These are phyloP conservation scores for Luffia ferchaultella DNA, from an alignment of 2,888 invertebrate species.

Conservation along the genomic window DNA sequence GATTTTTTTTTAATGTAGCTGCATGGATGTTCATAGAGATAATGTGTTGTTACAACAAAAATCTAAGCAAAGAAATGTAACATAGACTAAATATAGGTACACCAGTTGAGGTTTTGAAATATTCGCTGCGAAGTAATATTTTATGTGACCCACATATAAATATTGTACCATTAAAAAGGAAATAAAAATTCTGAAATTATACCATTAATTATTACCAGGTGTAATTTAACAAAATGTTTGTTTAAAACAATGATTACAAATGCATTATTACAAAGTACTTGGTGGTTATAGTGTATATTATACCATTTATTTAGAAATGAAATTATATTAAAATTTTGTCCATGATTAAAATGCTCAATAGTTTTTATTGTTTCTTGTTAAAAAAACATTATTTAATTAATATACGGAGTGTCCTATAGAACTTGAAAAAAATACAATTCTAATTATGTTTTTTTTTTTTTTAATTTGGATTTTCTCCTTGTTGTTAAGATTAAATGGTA, in stretches of 20 bases:
- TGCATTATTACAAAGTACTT: background rate
- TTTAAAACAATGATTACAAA: background rate
- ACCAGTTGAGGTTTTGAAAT: too few relatives aligned
- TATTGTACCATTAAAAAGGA: background rate
- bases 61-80: too few relatives aligned
- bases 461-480: background rate
- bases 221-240: background rate
- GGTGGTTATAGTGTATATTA: background rate
- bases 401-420: too few relatives aligned
- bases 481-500: background rate
- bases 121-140: too few relatives aligned
- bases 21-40: too few relatives aligned
- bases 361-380: background rate
- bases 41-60: too few relatives aligned
- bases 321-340: background rate
- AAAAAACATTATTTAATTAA: background rate
- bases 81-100: too few relatives aligned
- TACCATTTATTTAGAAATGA: too few relatives aligned
- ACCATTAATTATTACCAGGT: background rate
- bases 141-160: background rate
- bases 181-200: background rate
- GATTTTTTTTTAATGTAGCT: too few relatives aligned
- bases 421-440: too few relatives aligned
- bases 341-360: background rate
- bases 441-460: background rate